Conservation (phyloP, 1,140 invertebrate species). For the Maniola jurtina region DNA sequence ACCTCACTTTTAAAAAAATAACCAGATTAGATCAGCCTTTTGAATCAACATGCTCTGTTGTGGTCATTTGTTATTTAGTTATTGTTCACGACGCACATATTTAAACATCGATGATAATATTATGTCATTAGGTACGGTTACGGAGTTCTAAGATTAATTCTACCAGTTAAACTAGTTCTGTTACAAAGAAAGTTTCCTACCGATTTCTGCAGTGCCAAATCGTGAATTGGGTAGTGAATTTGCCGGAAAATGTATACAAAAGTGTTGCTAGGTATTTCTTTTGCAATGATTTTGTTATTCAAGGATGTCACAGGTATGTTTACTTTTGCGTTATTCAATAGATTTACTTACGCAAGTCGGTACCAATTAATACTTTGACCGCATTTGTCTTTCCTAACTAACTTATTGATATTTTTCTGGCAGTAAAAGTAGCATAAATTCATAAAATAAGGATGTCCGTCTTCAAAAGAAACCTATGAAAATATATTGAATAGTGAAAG, state of each 20-base stretch:
- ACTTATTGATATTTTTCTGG: too few species aligned
- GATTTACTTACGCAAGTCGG: too few species aligned
- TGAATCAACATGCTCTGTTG: not conserved
- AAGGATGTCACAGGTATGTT: not conserved
- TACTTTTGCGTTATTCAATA: too few species aligned
- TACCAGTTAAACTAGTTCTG: not conserved
- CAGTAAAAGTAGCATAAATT: too few species aligned
- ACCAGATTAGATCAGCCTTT: not conserved
- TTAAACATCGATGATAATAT: too few species aligned
- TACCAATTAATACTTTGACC: too few species aligned
- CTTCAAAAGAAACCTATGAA: too few species aligned
- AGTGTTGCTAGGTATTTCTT: not conserved
- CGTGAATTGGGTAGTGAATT: not conserved
- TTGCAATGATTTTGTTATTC: slow-evolving; percentile 1
- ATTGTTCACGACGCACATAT: slow-evolving; percentile 1
- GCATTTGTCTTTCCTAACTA: too few species aligned
- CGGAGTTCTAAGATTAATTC: not conserved
- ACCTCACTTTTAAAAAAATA: not conserved
- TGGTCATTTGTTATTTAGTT: not conserved
- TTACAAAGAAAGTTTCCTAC: not conserved
- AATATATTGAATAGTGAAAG: too few species aligned
- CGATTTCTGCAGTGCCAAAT: not conserved
- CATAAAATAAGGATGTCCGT: too few species aligned
- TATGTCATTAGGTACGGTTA: slow-evolving; percentile 4
- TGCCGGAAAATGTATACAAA: not conserved